Base-by-base conservation (phyloP, 1,140 invertebrate genomes). In the Pogonomyrmex californicus region DNA sequence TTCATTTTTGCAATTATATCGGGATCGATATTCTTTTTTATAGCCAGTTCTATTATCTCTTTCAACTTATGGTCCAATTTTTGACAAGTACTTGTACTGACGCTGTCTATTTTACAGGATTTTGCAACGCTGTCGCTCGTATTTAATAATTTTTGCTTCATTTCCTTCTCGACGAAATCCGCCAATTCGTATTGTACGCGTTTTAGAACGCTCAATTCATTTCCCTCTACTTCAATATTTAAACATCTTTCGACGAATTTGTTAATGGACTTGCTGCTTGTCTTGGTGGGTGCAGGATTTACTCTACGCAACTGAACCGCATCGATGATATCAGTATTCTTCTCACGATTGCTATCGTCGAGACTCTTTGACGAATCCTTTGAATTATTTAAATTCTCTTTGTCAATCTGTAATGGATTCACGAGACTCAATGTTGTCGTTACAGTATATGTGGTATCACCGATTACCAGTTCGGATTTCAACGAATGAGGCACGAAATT, bases 301-400 rank as follows among this genome's bases (percentile, higher is more conserved):
- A 95, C 87, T 36, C 92, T 90, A 47, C 94, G 91, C 7, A 95
- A 73, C 36, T 95, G 92, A 5, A 95, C 93, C 1, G 94, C 94
- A 54, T 95, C 94, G 5, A 95, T 93, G 0, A 95, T 93, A 66
- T 95, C 94, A 0, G 93, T 94, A 71, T 95, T 95, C 47, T 93
- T 88, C 7, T 92, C 91, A 5, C 78, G 77, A 66, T 87, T 90
- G 54, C 81, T 92, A 5, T 91, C 86, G 4, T 90, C 91, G 0
- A 47, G 4, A 9, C 17, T 60, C 33, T 75, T 76, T 0, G 76
- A 44, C 1, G 76, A 44, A 33, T 88, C 90, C 10, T 87, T 86
- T 17, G 76, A 58, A 66, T 85, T 90, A 33, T 91, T 86, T 4
- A 73, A 47, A n/a, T 76, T 66, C 14, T 44, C 63, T 66, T 86